These are phyloP conservation scores for Aphodius granarius DNA, from an alignment of 2,888 invertebrate species.

Conservation along the genomic window DNA sequence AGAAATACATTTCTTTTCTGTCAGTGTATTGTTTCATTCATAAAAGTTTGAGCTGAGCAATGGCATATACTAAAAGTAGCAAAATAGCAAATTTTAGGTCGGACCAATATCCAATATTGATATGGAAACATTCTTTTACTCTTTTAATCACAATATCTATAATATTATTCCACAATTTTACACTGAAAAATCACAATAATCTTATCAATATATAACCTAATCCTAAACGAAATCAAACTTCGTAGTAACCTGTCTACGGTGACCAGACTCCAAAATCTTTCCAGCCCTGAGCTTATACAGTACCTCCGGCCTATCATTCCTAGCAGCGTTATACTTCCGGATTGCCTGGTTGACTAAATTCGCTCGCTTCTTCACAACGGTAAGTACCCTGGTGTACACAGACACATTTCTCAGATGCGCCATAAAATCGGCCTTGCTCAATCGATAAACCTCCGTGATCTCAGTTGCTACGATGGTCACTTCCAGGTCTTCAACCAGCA, in stretches of 20 bases:
- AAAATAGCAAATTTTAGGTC: too few relatives aligned
- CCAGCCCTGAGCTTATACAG: constrained; percentile 32
- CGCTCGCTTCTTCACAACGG: constrained; percentile 47
- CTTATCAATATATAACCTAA: not conserved
- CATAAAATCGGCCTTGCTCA: constrained; percentile 38
- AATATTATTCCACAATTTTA: too few relatives aligned
- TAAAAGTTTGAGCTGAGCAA: too few relatives aligned
- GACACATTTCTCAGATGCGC: constrained; percentile 43
- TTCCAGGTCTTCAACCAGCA: constrained; percentile 32
- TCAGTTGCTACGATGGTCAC: constrained; percentile 42
- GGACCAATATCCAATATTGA: too few relatives aligned
- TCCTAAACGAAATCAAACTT: too few relatives aligned
- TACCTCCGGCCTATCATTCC: constrained; percentile 24
- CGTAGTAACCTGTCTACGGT: constrained; percentile 33
- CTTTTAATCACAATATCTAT: too few relatives aligned
- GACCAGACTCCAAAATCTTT: constrained; percentile 32
- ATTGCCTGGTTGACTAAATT: constrained; percentile 22
- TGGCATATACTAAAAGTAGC: too few relatives aligned
- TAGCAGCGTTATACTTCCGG: constrained; percentile 21
- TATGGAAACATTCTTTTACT: too few relatives aligned
- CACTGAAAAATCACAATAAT: too few relatives aligned
- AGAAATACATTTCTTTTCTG: too few relatives aligned
- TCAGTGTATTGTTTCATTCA: too few relatives aligned
- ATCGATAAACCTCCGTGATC: constrained; percentile 45
- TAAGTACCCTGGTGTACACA: constrained; percentile 49